Evolutionary conservation across 2,888 invertebrate species (phyloP), one percentile per base, ranked within the genome.

Genomic region (Hypena proboscidalis): DNA sequence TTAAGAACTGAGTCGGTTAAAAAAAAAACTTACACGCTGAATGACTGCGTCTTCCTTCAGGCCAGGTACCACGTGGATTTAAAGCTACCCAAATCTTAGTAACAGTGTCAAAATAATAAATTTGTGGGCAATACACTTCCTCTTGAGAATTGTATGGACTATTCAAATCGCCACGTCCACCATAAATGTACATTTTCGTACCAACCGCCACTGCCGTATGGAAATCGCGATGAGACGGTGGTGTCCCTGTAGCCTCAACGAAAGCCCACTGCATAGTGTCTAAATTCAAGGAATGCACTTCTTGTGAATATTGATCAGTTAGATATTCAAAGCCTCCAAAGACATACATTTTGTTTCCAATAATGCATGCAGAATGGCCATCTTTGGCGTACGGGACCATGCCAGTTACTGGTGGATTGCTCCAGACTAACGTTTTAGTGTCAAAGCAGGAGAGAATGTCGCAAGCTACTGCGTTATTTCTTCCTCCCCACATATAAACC

Each of bases 241-340:
- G 92, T 19, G 81, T 85, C 14, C 96, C 97, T 36, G 81, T 83
- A 2, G 93, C 92, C 56, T 92, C 80, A 36, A 95, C 77, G 59
- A 91, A 94, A 3, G 84, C 90, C 97, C 97, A 97, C 22, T 92
- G 88, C 90, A 95, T 92, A 7, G 93, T 95, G 30, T 93, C 92
- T 48, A 97, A 92, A 84, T 97, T 92, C 31, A 97, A 87, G 35
- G 93, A 93, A 77, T 95, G 95, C 0, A 97, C 94, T 67, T 95
- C 95, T 70, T 95, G 94, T 3, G 96, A 95, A 82, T 96, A 97
- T 51, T 94, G 92, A 73, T 96, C 95, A 23, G 94, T 93, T 37
- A 94, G 94, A 76, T 97, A 97, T 75, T 97, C 97, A 85, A 95
- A 98, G 0, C 98, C 98, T 15, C 97, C 98, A 90, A 97, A 97